Percentiles rank a stretch among this genome's conserved stretches.
These are phyloP conservation scores for Tenebrio molitor DNA, from an alignment of 1,140 invertebrate species.

Conservation along the genomic window DNA sequence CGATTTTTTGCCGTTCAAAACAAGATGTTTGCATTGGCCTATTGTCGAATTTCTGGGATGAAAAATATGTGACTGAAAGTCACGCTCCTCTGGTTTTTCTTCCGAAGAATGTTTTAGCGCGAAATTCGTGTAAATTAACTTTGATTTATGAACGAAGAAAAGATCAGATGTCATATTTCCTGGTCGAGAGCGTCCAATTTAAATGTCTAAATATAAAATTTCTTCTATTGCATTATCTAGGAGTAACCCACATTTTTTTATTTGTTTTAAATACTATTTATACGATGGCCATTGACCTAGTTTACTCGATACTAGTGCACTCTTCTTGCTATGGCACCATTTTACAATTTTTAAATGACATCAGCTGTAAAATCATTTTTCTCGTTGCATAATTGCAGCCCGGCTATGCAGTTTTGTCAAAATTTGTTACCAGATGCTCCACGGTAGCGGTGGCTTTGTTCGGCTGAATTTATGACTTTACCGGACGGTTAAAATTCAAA, in stretches of 20 bases:
- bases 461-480: constrained; percentile 5
- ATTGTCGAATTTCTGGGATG: too few species aligned
- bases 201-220: constrained; percentile 19
- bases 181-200: constrained; percentile 13
- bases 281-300: constrained; percentile 21
- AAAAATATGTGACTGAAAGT: constrained; percentile 5
- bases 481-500: constrained; percentile 19
- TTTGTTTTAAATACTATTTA: constrained; percentile 32
- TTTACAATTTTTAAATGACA: background rate
- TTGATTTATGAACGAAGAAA: constrained; percentile 28
- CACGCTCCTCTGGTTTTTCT: constrained; percentile 10
- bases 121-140: constrained; percentile 7
- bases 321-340: constrained; percentile 1
- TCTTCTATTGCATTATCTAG: constrained; percentile 26
- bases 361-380: constrained; percentile 3
- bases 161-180: constrained; percentile 29
- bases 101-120: constrained; percentile 32
- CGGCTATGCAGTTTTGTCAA: background rate
- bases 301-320: constrained; percentile 16
- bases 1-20: background rate
- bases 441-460: constrained; percentile 4
- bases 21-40: background rate
- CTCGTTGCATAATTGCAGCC: constrained; percentile 16
- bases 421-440: constrained; percentile 30
- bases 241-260: constrained; percentile 32